phyloP scores from a whole-genome alignment of 2,797 vertebrate genomes.

The Alca torda region DNA sequence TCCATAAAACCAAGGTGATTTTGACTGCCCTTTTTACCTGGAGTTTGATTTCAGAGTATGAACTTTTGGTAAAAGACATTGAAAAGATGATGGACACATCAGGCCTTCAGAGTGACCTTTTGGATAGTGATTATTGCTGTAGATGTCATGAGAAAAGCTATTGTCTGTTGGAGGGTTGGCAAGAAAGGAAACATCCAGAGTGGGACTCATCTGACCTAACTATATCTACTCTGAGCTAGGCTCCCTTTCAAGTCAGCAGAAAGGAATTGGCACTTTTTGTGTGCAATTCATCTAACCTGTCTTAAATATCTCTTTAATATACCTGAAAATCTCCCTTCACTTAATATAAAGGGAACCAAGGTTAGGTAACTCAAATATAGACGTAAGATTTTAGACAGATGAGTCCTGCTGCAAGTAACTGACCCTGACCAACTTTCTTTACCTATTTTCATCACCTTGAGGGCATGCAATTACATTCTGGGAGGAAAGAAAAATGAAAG shows the following conservation, averaged over 20 bases:
- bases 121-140: background rate
- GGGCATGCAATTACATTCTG: background rate
- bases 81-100: background rate
- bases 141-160: background rate
- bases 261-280: background rate
- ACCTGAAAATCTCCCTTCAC: background rate
- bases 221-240: background rate
- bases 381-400: background rate
- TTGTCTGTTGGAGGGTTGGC: background rate
- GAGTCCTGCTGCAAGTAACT: background rate
- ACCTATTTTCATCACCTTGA: background rate
- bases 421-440: background rate
- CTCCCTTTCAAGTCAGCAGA: background rate
- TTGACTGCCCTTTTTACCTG: background rate
- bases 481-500: conserved; percentile 4
- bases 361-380: conserved; percentile 2
- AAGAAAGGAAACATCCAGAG: background rate
- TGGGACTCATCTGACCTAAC: background rate
- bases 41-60: background rate
- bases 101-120: background rate
- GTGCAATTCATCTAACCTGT: background rate
- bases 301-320: background rate
- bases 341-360: background rate
- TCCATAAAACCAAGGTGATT: background rate
- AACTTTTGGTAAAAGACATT: background rate